These are phyloP conservation scores for Sterna hirundo DNA, from an alignment of 2,113 vertebrate genomes.

Conservation along the genomic window DNA sequence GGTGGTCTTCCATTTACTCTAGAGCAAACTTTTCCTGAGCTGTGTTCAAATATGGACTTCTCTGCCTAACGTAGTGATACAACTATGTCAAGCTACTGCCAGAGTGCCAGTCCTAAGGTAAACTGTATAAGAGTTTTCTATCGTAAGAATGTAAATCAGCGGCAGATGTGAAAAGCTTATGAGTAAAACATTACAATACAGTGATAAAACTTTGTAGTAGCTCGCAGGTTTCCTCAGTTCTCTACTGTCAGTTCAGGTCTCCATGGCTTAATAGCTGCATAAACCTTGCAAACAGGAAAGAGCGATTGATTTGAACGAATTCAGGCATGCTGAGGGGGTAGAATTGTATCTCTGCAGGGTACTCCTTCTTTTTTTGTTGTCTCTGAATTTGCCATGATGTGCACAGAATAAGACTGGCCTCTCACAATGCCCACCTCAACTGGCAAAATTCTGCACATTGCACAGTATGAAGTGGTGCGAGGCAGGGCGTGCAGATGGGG, in stretches of 20 bases:
- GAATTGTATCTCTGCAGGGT: neutral
- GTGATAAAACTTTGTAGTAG: neutral
- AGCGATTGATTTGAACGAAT: neutral
- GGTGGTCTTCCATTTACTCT: neutral
- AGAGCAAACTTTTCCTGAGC: neutral
- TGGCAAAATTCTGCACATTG: neutral
- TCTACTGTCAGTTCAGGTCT: neutral
- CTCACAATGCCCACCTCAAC: neutral
- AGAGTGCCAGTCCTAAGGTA: neutral
- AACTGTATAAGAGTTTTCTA: neutral
- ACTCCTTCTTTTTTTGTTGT: neutral
- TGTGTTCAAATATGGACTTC: neutral
- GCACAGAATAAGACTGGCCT: neutral
- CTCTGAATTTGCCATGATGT: neutral
- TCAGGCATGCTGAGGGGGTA: neutral
- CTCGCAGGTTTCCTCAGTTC: neutral
- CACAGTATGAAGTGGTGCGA: fast-evolving
- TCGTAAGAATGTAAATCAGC: neutral
- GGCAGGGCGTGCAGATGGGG: neutral
- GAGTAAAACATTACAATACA: neutral
- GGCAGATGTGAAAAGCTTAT: neutral
- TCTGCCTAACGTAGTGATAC: neutral
- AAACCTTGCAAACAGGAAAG: constrained; percentile 1
- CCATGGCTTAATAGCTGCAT: neutral
- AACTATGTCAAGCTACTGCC: neutral